These are phyloP conservation scores for Lasioglossum pauxillum DNA, from an alignment of 2,888 invertebrate genomes.

Conservation along the genomic window DNA sequence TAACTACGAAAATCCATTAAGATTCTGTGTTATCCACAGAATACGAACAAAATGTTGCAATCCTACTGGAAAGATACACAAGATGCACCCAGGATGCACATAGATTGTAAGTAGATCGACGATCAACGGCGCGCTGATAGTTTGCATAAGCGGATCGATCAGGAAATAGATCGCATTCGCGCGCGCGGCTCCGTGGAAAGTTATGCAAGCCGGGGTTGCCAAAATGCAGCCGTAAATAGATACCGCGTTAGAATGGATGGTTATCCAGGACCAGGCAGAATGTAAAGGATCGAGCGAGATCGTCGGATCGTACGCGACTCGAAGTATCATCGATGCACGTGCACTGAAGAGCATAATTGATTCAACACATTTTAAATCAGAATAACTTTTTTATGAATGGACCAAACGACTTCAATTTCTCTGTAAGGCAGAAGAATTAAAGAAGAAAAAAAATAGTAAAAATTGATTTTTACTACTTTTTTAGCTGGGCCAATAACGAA, in stretches of 20 bases:
- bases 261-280: neutral
- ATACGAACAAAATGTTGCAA: neutral
- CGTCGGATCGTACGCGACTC: neutral
- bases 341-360: too few species aligned
- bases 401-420: too few species aligned
- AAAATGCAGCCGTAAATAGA: conserved; percentile 44
- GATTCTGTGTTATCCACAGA: neutral
- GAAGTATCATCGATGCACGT: neutral
- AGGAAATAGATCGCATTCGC: conserved; percentile 46
- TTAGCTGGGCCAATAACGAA: too few species aligned
- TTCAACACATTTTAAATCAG: too few species aligned
- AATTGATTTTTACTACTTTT: too few species aligned
- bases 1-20: neutral
- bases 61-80: neutral
- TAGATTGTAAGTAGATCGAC: neutral
- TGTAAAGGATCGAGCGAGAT: neutral
- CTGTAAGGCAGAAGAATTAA: too few species aligned
- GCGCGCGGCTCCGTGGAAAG: neutral
- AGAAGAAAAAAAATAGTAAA: too few species aligned
- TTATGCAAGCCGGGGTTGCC: conserved; percentile 28
- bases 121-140: neutral
- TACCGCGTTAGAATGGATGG: neutral
- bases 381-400: too few species aligned
- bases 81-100: neutral
- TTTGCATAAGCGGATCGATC: conserved; percentile 50